phyloP scores from a whole-genome alignment of 2,113 vertebrate species.

The Lepisosteus oculatus region DNA sequence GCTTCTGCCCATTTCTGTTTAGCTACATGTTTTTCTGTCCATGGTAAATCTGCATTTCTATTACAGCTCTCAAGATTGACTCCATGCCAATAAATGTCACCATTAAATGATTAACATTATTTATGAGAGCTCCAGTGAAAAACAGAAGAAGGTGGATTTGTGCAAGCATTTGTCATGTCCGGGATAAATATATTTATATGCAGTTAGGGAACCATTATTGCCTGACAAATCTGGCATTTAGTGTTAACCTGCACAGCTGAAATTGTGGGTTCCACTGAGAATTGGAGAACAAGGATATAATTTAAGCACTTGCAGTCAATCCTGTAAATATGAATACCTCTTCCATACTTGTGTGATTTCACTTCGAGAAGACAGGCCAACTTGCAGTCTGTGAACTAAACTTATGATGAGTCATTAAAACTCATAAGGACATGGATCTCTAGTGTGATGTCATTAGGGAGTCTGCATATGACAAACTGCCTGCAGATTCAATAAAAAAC shows the following conservation, averaged over 20 bases:
- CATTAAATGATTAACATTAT: constrained; percentile 2
- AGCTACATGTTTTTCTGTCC: background rate
- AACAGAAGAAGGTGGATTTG: background rate
- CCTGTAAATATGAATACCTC: too few species aligned
- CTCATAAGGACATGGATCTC: too few species aligned
- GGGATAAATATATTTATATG: constrained; percentile 6
- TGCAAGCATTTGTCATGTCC: background rate
- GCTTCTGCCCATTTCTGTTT: background rate
- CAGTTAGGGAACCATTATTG: background rate
- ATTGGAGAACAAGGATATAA: too few species aligned
- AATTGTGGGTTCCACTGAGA: background rate
- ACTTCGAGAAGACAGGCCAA: too few species aligned
- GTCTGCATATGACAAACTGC: too few species aligned
- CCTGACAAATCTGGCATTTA: background rate
- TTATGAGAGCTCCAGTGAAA: constrained; percentile 1
- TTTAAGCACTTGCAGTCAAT: too few species aligned
- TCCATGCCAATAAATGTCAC: background rate
- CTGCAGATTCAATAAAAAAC: too few species aligned
- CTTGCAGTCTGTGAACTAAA: too few species aligned
- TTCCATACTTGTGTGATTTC: too few species aligned
- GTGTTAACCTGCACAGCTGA: background rate
- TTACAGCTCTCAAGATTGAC: background rate
- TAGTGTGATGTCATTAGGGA: too few species aligned
- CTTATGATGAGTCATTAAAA: too few species aligned
- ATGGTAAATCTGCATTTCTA: background rate